These are phyloP conservation scores for Crypturellus tataupa DNA, from an alignment of 2,797 vertebrate genomes.

Conservation along the genomic window DNA sequence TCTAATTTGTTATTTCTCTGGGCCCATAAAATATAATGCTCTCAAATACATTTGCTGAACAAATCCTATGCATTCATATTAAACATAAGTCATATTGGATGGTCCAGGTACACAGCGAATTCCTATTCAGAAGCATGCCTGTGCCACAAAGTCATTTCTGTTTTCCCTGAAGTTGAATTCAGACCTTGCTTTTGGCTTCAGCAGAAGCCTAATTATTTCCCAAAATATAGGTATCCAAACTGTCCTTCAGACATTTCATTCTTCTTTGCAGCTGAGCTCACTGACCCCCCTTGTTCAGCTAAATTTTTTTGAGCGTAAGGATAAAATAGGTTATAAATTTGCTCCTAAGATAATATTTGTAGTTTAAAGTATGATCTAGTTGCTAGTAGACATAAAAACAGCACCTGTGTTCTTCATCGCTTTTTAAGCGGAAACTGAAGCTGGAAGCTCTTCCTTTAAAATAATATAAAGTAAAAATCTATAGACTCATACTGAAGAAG, in stretches of 20 bases:
- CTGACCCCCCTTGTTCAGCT: constrained; percentile 5
- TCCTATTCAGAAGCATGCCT: background rate
- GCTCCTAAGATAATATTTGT: constrained; percentile 10
- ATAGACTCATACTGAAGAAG: constrained; percentile 1
- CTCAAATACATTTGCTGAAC: background rate
- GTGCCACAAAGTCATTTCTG: background rate
- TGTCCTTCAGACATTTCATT: background rate
- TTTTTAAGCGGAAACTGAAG: constrained; percentile 39
- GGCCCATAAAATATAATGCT: background rate
- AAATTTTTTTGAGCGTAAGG: background rate
- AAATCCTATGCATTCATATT: background rate
- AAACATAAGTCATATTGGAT: background rate
- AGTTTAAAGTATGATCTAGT: constrained; percentile 1
- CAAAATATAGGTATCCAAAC: background rate
- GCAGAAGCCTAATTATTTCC: background rate
- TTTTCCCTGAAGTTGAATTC: background rate
- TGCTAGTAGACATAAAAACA: background rate
- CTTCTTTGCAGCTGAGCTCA: constrained; percentile 1
- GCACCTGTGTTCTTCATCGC: constrained; percentile 50
- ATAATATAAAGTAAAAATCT: constrained; percentile 34
- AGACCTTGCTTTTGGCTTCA: constrained; percentile 13
- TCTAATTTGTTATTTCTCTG: background rate
- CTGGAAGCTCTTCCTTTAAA: constrained; percentile 52
- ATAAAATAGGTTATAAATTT: background rate
- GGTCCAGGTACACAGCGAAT: background rate